phyloP scores from a whole-genome alignment of 2,888 invertebrate genomes.

The Choreutis nemorana region DNA sequence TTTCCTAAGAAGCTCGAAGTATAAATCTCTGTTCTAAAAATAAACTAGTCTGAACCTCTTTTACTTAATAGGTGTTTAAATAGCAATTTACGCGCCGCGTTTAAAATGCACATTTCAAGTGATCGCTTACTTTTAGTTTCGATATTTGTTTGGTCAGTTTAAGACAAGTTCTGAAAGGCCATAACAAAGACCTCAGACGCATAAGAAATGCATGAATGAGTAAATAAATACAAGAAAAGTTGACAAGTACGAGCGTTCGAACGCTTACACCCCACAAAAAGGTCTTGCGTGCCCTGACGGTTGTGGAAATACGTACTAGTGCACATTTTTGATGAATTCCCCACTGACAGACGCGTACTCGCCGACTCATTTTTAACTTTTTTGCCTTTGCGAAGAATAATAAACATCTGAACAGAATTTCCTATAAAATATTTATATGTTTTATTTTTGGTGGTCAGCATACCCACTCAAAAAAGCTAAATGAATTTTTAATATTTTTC shows the following conservation, averaged over 20 bases:
- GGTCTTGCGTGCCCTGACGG: constrained; percentile 31
- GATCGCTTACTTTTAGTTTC: constrained; percentile 9
- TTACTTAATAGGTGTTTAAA: constrained; percentile 39
- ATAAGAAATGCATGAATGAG: constrained; percentile 45
- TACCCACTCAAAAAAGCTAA: no score
- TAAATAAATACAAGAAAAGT: constrained; percentile 43
- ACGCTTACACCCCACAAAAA: constrained; percentile 44
- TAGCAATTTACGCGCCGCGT: constrained; percentile 10
- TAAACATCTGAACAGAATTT: not conserved
- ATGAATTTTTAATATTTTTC: no score
- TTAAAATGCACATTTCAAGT: constrained; percentile 19
- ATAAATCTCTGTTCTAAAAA: constrained; percentile 59
- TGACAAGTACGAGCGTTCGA: constrained; percentile 37
- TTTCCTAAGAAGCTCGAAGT: constrained; percentile 59
- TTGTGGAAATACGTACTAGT: constrained; percentile 34
- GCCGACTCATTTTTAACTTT: constrained; percentile 8
- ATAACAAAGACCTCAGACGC: constrained; percentile 26
- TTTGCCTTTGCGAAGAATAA: not conserved
- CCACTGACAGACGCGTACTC: constrained; percentile 22
- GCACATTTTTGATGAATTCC: constrained; percentile 37
- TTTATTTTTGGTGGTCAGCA: no score
- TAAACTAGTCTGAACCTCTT: constrained; percentile 38
- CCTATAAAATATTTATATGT: not conserved
- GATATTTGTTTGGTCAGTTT: no score
- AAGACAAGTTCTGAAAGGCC: constrained; percentile 19